These are phyloP conservation scores for Nicator chloris DNA, from an alignment of 2,113 vertebrate species.

Conservation along the genomic window DNA sequence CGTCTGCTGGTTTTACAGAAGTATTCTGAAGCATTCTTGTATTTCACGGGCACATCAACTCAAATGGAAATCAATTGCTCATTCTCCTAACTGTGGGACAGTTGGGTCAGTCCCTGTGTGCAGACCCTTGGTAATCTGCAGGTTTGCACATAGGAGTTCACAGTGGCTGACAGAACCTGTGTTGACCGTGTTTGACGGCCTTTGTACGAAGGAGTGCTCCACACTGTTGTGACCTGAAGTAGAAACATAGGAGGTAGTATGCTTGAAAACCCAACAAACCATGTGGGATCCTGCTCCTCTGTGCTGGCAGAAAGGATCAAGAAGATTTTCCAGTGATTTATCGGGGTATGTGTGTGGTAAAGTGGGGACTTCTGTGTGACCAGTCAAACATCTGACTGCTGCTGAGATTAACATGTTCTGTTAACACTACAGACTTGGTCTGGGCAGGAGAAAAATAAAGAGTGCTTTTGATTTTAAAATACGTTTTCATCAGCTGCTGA, in stretches of 20 bases:
- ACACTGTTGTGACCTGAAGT: not conserved
- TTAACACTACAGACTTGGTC: not conserved
- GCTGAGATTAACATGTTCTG: not conserved
- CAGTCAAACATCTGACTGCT: not conserved
- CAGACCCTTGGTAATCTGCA: not conserved
- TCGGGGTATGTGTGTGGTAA: not conserved
- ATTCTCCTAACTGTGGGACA: rapidly evolving
- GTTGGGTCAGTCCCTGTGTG: not conserved
- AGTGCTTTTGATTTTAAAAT: not conserved
- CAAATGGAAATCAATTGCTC: not conserved
- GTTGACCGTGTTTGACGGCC: not conserved
- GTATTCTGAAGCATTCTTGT: not conserved
- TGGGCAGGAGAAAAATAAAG: not conserved
- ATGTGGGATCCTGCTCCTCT: rapidly evolving
- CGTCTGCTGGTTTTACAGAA: not conserved
- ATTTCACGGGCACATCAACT: not conserved
- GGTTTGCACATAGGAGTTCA: not conserved
- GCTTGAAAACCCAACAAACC: not conserved
- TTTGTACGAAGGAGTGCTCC: not conserved
- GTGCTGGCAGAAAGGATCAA: not conserved
- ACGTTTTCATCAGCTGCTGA: not conserved
- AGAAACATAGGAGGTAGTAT: not conserved
- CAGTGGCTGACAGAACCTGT: not conserved
- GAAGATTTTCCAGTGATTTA: not conserved
- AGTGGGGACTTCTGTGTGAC: not conserved